phyloP scores from a whole-genome alignment of 2,888 invertebrate genomes.

The Geotrupes spiniger region DNA sequence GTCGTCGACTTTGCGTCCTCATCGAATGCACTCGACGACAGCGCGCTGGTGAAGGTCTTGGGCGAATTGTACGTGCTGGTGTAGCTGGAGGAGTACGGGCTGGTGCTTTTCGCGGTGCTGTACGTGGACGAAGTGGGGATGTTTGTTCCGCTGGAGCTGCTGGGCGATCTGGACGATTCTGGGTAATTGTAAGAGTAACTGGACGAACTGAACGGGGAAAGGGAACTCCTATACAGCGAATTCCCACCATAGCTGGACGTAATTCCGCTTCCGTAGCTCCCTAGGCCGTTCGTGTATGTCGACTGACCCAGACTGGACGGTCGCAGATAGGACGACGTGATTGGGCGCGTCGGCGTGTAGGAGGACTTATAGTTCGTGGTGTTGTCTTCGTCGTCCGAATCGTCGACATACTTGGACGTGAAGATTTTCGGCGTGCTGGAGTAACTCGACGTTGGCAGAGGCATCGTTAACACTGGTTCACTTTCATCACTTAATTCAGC shows the following conservation, averaged over 20 bases:
- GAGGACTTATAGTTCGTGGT: neutral
- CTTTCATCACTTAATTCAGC: neutral
- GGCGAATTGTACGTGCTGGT: neutral
- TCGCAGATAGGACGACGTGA: neutral
- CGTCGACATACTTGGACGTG: constrained; percentile 21
- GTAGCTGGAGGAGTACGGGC: too few species aligned
- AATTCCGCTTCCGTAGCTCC: neutral
- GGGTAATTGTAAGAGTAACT: too few species aligned
- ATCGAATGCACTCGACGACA: neutral
- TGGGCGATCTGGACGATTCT: neutral
- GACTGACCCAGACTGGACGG: neutral
- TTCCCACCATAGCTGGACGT: neutral
- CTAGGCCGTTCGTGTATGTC: neutral
- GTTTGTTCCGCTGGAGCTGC: too few species aligned
- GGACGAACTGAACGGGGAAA: too few species aligned
- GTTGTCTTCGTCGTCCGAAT: constrained; percentile 19
- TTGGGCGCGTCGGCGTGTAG: too few species aligned
- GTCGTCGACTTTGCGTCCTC: neutral
- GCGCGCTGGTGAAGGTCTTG: too few species aligned
- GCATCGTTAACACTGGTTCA: constrained; percentile 17
- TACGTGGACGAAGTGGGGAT: too few species aligned
- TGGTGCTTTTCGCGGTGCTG: too few species aligned
- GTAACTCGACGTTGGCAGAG: constrained; percentile 23
- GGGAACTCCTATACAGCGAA: too few species aligned
- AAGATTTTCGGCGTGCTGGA: constrained; percentile 18